Conservation (phyloP, 2,797 vertebrate species). For the Sebastes flavidus region DNA sequence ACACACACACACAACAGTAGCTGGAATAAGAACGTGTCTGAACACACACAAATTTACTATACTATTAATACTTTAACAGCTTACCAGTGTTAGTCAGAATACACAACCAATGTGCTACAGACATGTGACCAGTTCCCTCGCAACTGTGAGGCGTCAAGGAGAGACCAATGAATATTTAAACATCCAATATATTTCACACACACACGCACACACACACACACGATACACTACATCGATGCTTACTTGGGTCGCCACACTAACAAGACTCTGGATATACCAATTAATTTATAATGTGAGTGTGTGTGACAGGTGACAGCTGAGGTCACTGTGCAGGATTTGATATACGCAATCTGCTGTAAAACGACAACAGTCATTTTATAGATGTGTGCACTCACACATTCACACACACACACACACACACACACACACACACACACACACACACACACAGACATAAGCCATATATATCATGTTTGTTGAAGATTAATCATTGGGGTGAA, state of each 20-base stretch:
- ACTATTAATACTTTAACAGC: background rate
- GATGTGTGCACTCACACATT: background rate
- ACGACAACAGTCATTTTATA: constrained; percentile 57
- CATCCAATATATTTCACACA: constrained; percentile 26
- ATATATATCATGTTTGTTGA: background rate
- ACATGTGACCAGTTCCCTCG: constrained; percentile 12
- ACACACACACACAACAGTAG: background rate
- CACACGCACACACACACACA: too few relatives aligned
- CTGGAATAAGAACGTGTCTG: background rate
- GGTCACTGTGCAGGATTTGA: constrained; percentile 58
- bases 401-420: background rate
- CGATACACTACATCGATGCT: constrained; percentile 23
- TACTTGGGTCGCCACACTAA: constrained; percentile 52
- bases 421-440: background rate
- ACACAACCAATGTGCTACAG: constrained; percentile 1
- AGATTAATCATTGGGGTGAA: background rate
- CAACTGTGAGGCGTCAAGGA: constrained; percentile 15
- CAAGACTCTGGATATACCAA: constrained; percentile 44
- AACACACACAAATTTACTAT: background rate
- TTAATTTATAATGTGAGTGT: constrained; percentile 47
- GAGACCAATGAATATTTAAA: constrained; percentile 63
- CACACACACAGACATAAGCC: background rate
- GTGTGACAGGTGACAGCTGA: constrained; percentile 40
- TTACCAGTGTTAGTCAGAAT: background rate
- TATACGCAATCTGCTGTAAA: constrained; percentile 41